Conservation (phyloP, 2,113 vertebrate genomes). For the Phylloscopus whistleri region DNA sequence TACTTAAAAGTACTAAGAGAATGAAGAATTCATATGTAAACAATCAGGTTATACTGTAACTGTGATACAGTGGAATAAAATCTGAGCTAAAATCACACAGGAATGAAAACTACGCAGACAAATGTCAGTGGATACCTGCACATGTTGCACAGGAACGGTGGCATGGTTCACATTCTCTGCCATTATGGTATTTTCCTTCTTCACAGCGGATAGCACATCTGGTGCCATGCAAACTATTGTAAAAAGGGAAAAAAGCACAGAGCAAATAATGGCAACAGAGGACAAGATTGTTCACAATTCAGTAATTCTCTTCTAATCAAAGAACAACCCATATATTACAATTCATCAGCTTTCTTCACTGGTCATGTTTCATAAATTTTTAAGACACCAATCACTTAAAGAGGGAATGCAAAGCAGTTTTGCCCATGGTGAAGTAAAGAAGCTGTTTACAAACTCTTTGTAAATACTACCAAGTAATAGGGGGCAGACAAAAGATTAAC, state of each 20-base stretch:
- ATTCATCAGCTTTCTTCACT: neutral
- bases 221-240: slow-evolving; percentile 85
- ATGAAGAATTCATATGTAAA: neutral
- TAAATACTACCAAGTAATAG: neutral
- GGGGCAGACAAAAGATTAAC: neutral
- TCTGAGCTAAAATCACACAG: neutral
- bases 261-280: neutral
- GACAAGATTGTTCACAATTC: neutral
- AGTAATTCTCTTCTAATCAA: neutral
- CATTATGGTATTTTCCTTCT: slow-evolving; percentile 87
- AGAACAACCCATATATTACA: neutral
- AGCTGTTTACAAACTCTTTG: neutral
- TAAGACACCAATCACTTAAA: neutral
- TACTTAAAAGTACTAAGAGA: neutral
- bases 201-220: slow-evolving; percentile 88
- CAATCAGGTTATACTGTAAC: neutral
- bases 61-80: neutral
- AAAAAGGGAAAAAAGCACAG: neutral
- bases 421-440: neutral
- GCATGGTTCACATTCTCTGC: slow-evolving; percentile 87
- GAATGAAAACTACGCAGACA: neutral
- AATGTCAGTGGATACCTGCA: slow-evolving; percentile 77
- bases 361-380: neutral
- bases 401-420: neutral
- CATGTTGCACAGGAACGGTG: slow-evolving; percentile 91